phyloP scores from a whole-genome alignment of 2,797 vertebrate species.

The Scolopax bukidnonensis region DNA sequence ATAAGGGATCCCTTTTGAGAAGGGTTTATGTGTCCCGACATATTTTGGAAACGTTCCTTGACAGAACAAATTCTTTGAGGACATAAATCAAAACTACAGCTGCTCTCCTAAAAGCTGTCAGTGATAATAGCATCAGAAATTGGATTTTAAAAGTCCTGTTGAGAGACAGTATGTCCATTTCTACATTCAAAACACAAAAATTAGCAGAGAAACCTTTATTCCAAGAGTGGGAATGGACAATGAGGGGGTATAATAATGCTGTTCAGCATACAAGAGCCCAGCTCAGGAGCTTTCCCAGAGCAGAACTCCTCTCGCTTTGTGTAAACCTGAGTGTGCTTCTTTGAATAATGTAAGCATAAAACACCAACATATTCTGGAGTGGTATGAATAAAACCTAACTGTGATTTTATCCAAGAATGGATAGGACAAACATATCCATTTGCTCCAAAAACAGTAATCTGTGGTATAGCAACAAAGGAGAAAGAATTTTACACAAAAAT shows the following conservation, averaged over 20 bases:
- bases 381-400: not conserved
- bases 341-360: not conserved
- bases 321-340: not conserved
- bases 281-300: not conserved
- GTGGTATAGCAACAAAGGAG: not conserved
- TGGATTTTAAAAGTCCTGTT: conserved; percentile 68
- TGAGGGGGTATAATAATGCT: not conserved
- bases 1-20: conserved; percentile 67
- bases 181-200: conserved; percentile 59
- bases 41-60: conserved; percentile 70
- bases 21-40: conserved; percentile 60
- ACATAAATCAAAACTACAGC: conserved; percentile 75
- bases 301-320: not conserved
- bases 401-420: not conserved
- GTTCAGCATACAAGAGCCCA: not conserved
- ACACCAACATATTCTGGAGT: not conserved
- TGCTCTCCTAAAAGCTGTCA: conserved; percentile 76
- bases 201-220: conserved; percentile 22
- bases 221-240: not conserved
- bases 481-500: not conserved
- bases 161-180: conserved; percentile 59
- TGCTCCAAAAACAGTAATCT: not conserved
- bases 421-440: not conserved
- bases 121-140: conserved; percentile 72
- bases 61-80: conserved; percentile 76